These are phyloP conservation scores for Drosophila hamatofila DNA, from an alignment of 2,888 invertebrate genomes.

Conservation along the genomic window DNA sequence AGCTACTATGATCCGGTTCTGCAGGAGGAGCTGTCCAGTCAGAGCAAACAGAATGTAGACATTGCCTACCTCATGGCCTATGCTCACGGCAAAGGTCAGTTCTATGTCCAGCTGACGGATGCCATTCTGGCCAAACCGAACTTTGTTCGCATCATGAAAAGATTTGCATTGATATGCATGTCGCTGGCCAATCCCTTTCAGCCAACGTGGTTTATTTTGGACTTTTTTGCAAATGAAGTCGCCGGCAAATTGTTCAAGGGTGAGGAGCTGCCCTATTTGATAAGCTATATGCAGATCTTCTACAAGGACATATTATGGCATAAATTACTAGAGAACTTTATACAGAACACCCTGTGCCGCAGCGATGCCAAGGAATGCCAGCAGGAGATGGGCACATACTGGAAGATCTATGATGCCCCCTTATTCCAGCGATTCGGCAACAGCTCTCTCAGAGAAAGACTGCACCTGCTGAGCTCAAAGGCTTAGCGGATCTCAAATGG, in stretches of 20 bases:
- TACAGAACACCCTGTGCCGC: not conserved
- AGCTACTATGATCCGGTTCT: not conserved
- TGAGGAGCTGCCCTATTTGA: constrained; percentile 1
- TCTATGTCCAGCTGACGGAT: constrained; percentile 1
- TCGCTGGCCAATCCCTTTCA: not conserved
- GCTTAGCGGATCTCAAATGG: not conserved
- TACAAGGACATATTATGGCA: not conserved
- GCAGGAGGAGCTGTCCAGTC: not conserved
- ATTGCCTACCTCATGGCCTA: constrained; percentile 3
- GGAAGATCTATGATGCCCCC: not conserved
- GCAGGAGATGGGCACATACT: not conserved
- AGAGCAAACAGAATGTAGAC: not conserved
- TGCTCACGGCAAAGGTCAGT: not conserved
- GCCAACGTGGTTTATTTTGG: not conserved
- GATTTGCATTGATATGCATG: not conserved
- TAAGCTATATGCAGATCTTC: not conserved
- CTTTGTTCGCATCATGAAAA: not conserved
- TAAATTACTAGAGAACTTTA: not conserved
- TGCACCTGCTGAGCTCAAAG: not conserved
- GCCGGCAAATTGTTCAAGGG: not conserved
- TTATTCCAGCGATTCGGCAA: not conserved
- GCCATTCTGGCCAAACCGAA: not conserved
- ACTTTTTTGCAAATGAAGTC: not conserved
- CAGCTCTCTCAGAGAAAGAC: not conserved
- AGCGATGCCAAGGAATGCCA: not conserved